phyloP scores from a whole-genome alignment of 2,888 invertebrate species.

The Nemapogon koenigi region DNA sequence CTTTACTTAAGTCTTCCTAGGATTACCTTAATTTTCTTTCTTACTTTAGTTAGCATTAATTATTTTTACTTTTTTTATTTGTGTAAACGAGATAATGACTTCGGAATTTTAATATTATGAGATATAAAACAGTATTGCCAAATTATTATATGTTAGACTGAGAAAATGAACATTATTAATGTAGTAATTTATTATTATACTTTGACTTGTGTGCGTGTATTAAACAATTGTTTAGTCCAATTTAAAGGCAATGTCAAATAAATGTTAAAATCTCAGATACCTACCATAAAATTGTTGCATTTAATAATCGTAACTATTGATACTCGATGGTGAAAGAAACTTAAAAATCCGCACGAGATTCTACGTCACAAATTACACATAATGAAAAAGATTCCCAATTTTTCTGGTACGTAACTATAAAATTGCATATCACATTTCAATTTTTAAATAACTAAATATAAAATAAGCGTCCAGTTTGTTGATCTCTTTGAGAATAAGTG shows the following conservation, averaged over 20 bases:
- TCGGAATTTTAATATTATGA: too few species aligned
- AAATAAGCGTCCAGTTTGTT: neutral
- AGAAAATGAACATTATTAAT: conserved; percentile 21
- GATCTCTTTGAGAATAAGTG: conserved; percentile 16
- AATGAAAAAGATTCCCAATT: conserved; percentile 17
- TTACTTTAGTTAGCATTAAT: neutral
- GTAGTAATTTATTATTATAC: conserved; percentile 10
- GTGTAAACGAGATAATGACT: too few species aligned
- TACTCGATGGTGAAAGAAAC: too few species aligned
- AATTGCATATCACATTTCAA: conserved; percentile 47
- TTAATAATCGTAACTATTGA: neutral
- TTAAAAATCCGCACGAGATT: too few species aligned
- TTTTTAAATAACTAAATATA: neutral
- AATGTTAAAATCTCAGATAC: conserved; percentile 5
- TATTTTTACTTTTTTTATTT: too few species aligned
- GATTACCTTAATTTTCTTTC: conserved; percentile 3
- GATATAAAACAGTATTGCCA: conserved; percentile 60
- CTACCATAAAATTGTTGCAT: conserved; percentile 1
- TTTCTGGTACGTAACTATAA: conserved; percentile 26
- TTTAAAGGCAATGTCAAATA: too few species aligned
- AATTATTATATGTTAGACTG: conserved; percentile 64
- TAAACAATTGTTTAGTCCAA: too few species aligned
- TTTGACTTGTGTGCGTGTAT: conserved; percentile 22
- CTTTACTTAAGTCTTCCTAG: conserved; percentile 4
- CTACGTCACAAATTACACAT: neutral